Evolutionary conservation across 1,140 invertebrate species (phyloP), one percentile per base, ranked within the genome.

Genomic region (Physella acuta): DNA sequence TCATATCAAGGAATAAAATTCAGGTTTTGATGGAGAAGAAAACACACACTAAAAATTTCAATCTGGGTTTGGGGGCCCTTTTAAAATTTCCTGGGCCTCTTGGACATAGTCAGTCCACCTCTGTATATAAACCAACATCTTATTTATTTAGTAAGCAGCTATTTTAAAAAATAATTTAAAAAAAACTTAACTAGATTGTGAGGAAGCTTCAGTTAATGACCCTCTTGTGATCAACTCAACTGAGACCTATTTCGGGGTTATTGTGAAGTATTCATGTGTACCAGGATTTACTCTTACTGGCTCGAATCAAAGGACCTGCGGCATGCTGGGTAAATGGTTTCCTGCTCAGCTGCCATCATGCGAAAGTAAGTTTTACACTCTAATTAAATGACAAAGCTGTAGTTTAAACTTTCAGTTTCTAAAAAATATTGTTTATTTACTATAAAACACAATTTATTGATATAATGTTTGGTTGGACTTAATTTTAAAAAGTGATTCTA

Each of bases 101-200:
- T n/a, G n/a, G n/a, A n/a, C n/a, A n/a, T n/a, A n/a, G n/a, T n/a
- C n/a, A n/a, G n/a, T n/a, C n/a, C n/a, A n/a, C n/a, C n/a, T n/a
- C n/a, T n/a, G n/a, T n/a, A n/a, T n/a, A n/a, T n/a, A n/a, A n/a
- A n/a, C n/a, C n/a, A n/a, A n/a, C n/a, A n/a, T n/a, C n/a, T n/a
- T n/a, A n/a, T n/a, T n/a, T n/a, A n/a, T n/a, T n/a, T n/a, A n/a
- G n/a, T n/a, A n/a, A n/a, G n/a, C n/a, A n/a, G n/a, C n/a, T n/a
- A n/a, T n/a, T n/a, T n/a, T n/a, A n/a, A n/a, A n/a, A n/a, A n/a
- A n/a, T n/a, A n/a, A n/a, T n/a, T n/a, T n/a, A n/a, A n/a, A n/a
- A n/a, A n/a, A n/a, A n/a, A n/a, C 1, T 61, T 37, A 14, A 24
- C 5, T 49, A 64, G 62, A 64, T n/a, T 64, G 62, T 64, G 62